Base-by-base conservation (phyloP, 2,113 vertebrate species). In the Eurystomus gularis region DNA sequence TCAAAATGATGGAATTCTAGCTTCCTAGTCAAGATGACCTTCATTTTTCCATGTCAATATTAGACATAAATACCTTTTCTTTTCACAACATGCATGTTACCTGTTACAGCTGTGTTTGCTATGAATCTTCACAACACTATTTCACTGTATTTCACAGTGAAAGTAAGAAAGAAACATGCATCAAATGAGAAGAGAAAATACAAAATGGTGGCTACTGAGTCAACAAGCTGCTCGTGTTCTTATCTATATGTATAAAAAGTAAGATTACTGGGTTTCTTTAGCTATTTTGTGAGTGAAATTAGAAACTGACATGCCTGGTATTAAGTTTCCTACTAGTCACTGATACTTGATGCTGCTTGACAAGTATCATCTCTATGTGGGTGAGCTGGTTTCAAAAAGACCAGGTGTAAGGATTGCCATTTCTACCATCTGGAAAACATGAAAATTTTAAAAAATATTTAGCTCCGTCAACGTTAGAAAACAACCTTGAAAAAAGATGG, bases 201-300 rank as follows among this genome's bases (percentile, higher is more conserved):
- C 7, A 49, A 79, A 81, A 65, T 40, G 9, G 14, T 72, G 55
- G 42, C 44, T 82, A 64, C 39, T 17, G 35, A 94, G 68, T 19
- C 51, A 82, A 70, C 0, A 0, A 94, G 42, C 37, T 61, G 5
- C 29, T 93, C 0, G 0, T 84, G 20, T 51, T 89, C 73, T 87
- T 90, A 91, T 76, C 62, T 87, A 11, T 52, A 25, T 23, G 33
- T 55, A 61, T 85, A 69, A 64, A n/a, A 78, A 87, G 48, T 51
- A 49, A 94, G 73, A 87, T 85, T 91, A 72, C 15, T 87, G 84
- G 35, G 69, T 91, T 84, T 71, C 37, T 87, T 73, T 72, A 79
- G 18, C 21, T 82, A 24, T 65, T 91, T 82, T 72, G 72, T 72
- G 19, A 87, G 62, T 79, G 64, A 95, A 91, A 93, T 87, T 87